Evolutionary conservation across 1,140 invertebrate species (phyloP).

Genomic region (Trachymyrmex cornetzi): DNA sequence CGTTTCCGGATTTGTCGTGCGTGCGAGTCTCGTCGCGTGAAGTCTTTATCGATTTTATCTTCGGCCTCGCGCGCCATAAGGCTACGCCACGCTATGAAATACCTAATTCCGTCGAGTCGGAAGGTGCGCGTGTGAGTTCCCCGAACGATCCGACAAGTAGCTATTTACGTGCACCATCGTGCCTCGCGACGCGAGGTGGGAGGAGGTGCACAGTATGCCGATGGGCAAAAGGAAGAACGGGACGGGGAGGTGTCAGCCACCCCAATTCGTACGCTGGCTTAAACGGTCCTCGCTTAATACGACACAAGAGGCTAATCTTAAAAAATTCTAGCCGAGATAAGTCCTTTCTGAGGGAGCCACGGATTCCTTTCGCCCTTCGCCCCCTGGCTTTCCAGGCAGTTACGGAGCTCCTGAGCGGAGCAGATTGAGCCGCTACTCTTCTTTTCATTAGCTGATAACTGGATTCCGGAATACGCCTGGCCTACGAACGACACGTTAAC

Average conservation of each 20-base stretch:
- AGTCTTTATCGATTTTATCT: slow-evolving; percentile 66
- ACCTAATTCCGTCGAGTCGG: slow-evolving; percentile 65
- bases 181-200: slow-evolving; percentile 68
- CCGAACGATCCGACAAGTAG: slow-evolving; percentile 86
- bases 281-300: slow-evolving; percentile 84
- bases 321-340: slow-evolving; percentile 81
- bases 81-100: slow-evolving; percentile 21
- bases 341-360: slow-evolving; percentile 74
- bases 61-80: slow-evolving; percentile 53
- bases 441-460: slow-evolving; percentile 86
- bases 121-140: slow-evolving; percentile 62
- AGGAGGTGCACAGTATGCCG: slow-evolving; percentile 56
- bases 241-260: slow-evolving; percentile 11
- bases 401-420: slow-evolving; percentile 65
- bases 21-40: slow-evolving; percentile 19
- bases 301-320: slow-evolving; percentile 86
- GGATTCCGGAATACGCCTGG: slow-evolving; percentile 79
- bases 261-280: slow-evolving; percentile 79
- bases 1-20: slow-evolving; percentile 47
- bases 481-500: slow-evolving; percentile 84
- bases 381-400: slow-evolving; percentile 65
- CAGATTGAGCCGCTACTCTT: slow-evolving; percentile 78
- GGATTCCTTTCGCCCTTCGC: slow-evolving; percentile 64
- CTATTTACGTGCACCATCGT: slow-evolving; percentile 84
- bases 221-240: slow-evolving; percentile 36